A percentile compares a stretch with the other conserved stretches of the same genome.
These are phyloP conservation scores for Sardina pilchardus DNA, from an alignment of 2,113 vertebrate species.

Conservation along the genomic window DNA sequence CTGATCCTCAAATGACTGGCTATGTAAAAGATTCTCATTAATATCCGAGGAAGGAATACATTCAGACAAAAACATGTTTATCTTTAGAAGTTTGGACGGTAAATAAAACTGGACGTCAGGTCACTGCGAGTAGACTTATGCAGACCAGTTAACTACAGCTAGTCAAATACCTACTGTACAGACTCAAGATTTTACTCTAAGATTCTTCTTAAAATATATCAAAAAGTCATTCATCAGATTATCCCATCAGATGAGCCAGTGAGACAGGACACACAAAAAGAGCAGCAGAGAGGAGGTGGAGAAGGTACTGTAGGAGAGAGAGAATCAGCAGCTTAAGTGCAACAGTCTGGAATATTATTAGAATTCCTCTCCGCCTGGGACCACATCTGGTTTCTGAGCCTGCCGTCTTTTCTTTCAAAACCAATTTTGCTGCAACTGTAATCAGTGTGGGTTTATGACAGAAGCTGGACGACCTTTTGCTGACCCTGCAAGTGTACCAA, in stretches of 20 bases:
- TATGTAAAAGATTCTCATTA: background rate
- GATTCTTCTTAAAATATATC: background rate
- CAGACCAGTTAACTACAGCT: background rate
- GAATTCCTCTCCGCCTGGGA: conserved; percentile 31
- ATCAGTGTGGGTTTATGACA: conserved; percentile 42
- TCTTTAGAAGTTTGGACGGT: background rate
- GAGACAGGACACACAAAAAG: background rate
- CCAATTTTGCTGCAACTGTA: conserved; percentile 40
- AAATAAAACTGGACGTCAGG: no score
- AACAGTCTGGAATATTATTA: conserved; percentile 53
- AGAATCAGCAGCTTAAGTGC: conserved; percentile 18
- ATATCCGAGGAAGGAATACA: background rate
- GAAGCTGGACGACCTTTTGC: conserved; percentile 31
- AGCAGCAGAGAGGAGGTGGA: background rate
- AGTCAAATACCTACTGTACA: background rate
- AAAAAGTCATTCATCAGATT: background rate
- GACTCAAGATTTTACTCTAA: no score
- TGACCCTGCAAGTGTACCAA: conserved; percentile 34
- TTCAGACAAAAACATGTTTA: background rate
- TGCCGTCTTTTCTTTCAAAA: conserved; percentile 34
- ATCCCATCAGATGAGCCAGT: background rate
- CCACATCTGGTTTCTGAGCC: conserved; percentile 44
- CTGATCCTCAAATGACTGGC: no score
- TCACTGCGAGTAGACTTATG: no score
- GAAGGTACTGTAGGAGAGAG: background rate